phyloP scores from a whole-genome alignment of 92 coral and sea anemone species.

The Phenganax marumi region DNA sequence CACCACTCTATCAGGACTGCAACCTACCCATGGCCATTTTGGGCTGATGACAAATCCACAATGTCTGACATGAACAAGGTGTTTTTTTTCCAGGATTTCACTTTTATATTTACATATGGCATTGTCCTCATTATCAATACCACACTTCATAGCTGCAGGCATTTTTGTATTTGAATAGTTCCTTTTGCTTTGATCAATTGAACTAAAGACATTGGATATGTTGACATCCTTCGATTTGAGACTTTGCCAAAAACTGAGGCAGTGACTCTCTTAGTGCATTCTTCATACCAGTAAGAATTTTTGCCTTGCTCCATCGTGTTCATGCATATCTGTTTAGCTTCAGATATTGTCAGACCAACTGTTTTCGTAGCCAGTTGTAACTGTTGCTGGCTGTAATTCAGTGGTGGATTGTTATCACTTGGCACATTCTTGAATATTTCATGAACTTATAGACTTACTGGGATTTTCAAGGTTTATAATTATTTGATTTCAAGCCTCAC shows the following conservation, averaged over 20 bases:
- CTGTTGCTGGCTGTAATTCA: slow-evolving; percentile 22
- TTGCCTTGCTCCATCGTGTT: slow-evolving; percentile 34
- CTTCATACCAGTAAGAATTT: slow-evolving; percentile 4
- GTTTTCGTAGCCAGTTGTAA: slow-evolving; percentile 3
- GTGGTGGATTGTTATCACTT: neutral
- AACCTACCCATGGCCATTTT: slow-evolving; percentile 18
- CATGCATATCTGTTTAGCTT: slow-evolving; percentile 26
- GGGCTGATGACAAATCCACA: slow-evolving; percentile 54
- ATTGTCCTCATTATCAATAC: slow-evolving; percentile 52
- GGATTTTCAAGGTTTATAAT: slow-evolving; percentile 37
- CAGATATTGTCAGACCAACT: slow-evolving; percentile 4
- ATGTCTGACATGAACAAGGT: neutral
- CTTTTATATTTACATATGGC: slow-evolving; percentile 44
- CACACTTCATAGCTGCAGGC: neutral
- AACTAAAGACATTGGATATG: neutral
- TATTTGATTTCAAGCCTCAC: slow-evolving; percentile 41
- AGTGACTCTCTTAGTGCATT: too few species aligned
- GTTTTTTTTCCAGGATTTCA: too few species aligned
- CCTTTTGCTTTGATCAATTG: slow-evolving; percentile 19
- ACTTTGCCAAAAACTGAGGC: slow-evolving; percentile 34
- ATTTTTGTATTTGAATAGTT: neutral
- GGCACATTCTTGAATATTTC: slow-evolving; percentile 36
- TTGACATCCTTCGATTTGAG: slow-evolving; percentile 29
- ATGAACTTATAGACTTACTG: slow-evolving; percentile 20
- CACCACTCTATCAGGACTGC: slow-evolving; percentile 57